Base-by-base conservation (phyloP, 2,888 invertebrate genomes). In the Eilema depressum region DNA sequence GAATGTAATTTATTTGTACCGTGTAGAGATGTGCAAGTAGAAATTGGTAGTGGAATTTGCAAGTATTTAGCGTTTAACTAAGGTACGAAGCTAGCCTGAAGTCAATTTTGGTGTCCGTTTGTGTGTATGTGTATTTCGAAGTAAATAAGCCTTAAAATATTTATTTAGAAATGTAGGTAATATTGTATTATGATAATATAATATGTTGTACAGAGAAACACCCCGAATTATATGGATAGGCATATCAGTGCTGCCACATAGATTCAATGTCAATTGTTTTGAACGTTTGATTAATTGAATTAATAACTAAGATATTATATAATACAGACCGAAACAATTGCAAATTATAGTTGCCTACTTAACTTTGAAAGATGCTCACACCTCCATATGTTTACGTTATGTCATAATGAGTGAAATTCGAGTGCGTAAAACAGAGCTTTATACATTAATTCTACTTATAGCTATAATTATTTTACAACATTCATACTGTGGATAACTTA, bases 391-490 rank as follows among this genome's bases (percentile, higher is more conserved):
- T 14, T 74, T 69, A 65, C 57, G 28, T 57, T 74, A 76, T 72
- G 69, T 56, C 61, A 41, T 68, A 81, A 41, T 79, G 77, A 74
- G 62, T 81, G 77, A 81, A 75, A 76, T 76, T 79, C 12, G 70
- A 79, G 82, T 83, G 83, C 83, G 68, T 69, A 74, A 81, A 81
- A 79, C 83, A 79, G 81, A 79, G 73, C 69, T 70, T 63, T 81
- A 75, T 78, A 81, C 79, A 79, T 72, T 81, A 79, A 67, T 75
- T 75, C 84, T 88, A 87, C 78, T 84, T 85, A 84, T 78, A 74
- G 71, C 82, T 86, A 85, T 79, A 75, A 84, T 84, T 88, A 88
- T 85, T 87, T 87, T 90, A 92, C 90, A 91, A 91, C 89, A 92
- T 90, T 87, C 79, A 91, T 85, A 85, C 83, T 87, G 86, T 80